phyloP scores from a whole-genome alignment of 2,888 invertebrate species.

The Dolichopus griseipennis region DNA sequence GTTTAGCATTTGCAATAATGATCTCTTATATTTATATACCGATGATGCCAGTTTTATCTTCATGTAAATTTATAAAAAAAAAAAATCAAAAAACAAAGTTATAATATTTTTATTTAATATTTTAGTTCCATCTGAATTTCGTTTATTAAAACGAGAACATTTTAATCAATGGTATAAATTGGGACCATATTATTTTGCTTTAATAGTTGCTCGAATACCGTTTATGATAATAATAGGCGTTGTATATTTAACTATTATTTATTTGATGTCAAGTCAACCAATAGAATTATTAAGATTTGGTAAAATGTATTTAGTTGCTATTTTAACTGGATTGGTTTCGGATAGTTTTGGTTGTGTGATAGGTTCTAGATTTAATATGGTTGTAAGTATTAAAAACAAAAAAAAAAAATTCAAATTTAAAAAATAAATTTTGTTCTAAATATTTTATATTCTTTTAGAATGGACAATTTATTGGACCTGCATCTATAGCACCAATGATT shows the following conservation, averaged over 20 bases:
- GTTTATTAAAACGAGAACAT: slow-evolving; percentile 63
- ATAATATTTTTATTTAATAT: slow-evolving; percentile 23
- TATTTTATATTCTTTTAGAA: slow-evolving; percentile 52
- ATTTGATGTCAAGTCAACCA: slow-evolving; percentile 67
- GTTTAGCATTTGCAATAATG: slow-evolving; percentile 70
- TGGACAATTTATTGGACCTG: slow-evolving; percentile 83
- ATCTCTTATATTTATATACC: slow-evolving; percentile 74
- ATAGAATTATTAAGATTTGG: slow-evolving; percentile 56
- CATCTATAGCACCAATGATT: slow-evolving; percentile 77
- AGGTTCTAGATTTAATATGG: slow-evolving; percentile 63
- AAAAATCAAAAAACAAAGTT: not conserved
- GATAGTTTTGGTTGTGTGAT: slow-evolving; percentile 70
- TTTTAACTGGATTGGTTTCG: slow-evolving; percentile 64
- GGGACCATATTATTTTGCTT: slow-evolving; percentile 68
- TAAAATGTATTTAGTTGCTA: slow-evolving; percentile 62
- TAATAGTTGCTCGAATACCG: slow-evolving; percentile 63
- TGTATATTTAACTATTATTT: slow-evolving; percentile 61
- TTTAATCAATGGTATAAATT: slow-evolving; percentile 80
- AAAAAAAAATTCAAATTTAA: not conserved
- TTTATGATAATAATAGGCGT: slow-evolving; percentile 58
- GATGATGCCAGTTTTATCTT: slow-evolving; percentile 69
- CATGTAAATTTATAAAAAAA: slow-evolving; percentile 54
- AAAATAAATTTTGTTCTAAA: not conserved
- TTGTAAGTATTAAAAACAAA: slow-evolving; percentile 52
- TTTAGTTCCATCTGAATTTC: slow-evolving; percentile 71